A percentile compares a stretch with the other conserved stretches of the same genome.
Evolutionary conservation across 2,113 vertebrate species (phyloP).

Genomic region (Chrysochloris asiatica): DNA sequence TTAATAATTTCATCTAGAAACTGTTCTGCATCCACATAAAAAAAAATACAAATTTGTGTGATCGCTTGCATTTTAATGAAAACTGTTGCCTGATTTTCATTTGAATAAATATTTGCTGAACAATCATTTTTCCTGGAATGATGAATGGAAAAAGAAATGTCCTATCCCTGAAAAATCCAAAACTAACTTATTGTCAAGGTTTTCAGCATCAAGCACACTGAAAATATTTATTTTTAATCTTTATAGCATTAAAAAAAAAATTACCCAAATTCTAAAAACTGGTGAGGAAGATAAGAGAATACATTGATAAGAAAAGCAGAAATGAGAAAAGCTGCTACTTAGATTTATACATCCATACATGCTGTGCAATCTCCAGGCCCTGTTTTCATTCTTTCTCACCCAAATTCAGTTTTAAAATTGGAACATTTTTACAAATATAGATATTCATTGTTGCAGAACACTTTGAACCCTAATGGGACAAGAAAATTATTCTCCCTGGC

Average conservation of each 20-base stretch:
- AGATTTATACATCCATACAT: background rate
- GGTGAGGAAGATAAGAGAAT: slow-evolving; percentile 11
- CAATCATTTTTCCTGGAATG: slow-evolving; percentile 10
- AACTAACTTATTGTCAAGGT: background rate
- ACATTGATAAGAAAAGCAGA: background rate
- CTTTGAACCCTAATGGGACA: background rate
- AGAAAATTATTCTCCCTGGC: slow-evolving; percentile 27
- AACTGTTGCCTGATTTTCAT: background rate
- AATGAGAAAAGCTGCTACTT: background rate
- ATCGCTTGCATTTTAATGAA: background rate
- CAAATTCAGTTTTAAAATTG: background rate
- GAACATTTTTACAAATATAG: background rate
- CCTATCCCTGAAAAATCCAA: background rate
- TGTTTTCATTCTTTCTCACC: background rate
- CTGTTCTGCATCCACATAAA: background rate
- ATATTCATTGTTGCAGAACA: slow-evolving; percentile 33
- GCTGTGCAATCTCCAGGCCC: background rate
- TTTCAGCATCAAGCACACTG: background rate
- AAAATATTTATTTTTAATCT: slow-evolving; percentile 22
- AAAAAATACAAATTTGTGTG: background rate
- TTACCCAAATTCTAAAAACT: background rate
- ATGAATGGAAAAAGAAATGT: slow-evolving; percentile 23
- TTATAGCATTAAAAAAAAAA: background rate
- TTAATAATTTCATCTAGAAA: slow-evolving; percentile 17
- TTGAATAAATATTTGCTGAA: background rate